phyloP scores from a whole-genome alignment of 35 echinoderm and acorn worm species.

The Heliocidaris erythrogramma region DNA sequence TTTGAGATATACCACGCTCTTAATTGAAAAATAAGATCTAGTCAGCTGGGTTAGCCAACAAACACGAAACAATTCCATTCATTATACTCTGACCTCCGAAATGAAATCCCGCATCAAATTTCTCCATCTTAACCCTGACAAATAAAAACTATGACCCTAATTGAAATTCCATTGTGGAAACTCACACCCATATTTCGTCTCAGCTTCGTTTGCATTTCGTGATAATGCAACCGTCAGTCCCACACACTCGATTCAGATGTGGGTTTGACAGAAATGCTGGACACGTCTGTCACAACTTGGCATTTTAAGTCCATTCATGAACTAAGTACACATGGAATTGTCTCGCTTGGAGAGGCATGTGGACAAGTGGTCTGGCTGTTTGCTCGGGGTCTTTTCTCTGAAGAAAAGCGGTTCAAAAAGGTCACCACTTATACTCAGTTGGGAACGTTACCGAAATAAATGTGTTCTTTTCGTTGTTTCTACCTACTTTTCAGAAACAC shows the following conservation, averaged over 20 bases:
- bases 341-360: background rate
- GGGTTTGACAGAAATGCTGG: background rate
- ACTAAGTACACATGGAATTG: slow-evolving; percentile 1
- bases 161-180: slow-evolving; percentile 7
- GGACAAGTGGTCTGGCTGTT: background rate
- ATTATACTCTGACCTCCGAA: background rate
- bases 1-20: background rate
- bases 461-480: background rate
- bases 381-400: background rate
- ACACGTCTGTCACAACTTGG: background rate
- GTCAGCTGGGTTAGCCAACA: background rate
- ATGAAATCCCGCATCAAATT: background rate
- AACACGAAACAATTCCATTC: background rate
- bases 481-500: background rate
- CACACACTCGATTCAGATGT: slow-evolving; percentile 1
- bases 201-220: background rate
- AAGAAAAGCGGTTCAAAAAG: slow-evolving; percentile 2
- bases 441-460: slow-evolving; percentile 1
- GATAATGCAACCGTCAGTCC: background rate
- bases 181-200: slow-evolving; percentile 9
- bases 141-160: slow-evolving; percentile 2
- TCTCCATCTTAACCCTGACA: background rate
- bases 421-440: background rate
- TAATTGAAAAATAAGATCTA: background rate
- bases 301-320: slow-evolving; percentile 15